Conservation (phyloP, 2,113 vertebrate genomes). For the Macrotus californicus region DNA sequence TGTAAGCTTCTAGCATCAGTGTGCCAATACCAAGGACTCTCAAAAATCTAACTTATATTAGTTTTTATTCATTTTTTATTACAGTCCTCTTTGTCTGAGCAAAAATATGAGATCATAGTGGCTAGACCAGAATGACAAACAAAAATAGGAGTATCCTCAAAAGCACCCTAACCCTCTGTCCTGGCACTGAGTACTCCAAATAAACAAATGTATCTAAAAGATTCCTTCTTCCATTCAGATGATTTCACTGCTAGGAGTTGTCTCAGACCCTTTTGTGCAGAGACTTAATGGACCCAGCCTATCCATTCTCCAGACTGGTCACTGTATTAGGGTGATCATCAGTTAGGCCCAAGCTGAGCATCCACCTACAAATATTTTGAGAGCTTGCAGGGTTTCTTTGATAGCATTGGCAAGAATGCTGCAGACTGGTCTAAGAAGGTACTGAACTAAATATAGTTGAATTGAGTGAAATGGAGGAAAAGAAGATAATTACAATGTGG, state of each 20-base stretch:
- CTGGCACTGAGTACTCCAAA: neutral
- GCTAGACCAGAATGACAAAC: neutral
- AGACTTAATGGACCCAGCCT: neutral
- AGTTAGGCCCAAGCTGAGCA: neutral
- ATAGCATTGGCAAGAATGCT: neutral
- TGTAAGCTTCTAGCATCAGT: neutral
- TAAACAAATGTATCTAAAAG: neutral
- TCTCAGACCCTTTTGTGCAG: neutral
- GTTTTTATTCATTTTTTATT: slow-evolving; percentile 17
- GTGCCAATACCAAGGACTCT: neutral
- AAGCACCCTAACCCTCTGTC: neutral
- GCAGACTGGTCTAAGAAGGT: neutral
- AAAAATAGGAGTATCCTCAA: neutral
- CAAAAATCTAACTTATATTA: neutral
- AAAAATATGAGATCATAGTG: neutral
- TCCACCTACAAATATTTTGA: neutral
- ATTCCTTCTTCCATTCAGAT: neutral
- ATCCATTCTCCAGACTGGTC: neutral
- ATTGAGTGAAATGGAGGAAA: neutral
- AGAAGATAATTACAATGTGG: neutral
- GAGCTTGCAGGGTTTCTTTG: neutral
- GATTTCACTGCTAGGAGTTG: neutral
- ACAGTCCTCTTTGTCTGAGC: neutral
- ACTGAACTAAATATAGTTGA: neutral
- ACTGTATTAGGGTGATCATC: neutral